These are phyloP conservation scores for Xiphias gladius DNA, from an alignment of 2,113 vertebrate genomes.

Conservation along the genomic window DNA sequence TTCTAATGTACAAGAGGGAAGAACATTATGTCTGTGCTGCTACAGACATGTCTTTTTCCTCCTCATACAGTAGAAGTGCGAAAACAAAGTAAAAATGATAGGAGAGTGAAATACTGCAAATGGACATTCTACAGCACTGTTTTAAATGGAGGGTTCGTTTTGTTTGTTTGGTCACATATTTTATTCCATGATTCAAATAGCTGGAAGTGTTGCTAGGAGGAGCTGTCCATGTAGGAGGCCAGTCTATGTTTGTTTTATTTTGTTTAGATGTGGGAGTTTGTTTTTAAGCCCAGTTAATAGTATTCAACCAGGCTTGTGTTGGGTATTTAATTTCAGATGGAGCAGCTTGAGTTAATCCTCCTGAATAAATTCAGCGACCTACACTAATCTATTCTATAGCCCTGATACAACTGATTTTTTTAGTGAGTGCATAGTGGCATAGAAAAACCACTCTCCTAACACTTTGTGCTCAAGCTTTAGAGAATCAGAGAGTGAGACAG, in stretches of 20 bases:
- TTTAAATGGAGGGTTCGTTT: not conserved
- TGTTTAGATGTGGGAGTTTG: not conserved
- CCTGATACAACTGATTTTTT: not conserved
- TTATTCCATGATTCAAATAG: not conserved
- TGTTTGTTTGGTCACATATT: not conserved
- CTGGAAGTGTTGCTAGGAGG: not conserved
- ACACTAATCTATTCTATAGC: not conserved
- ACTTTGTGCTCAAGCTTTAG: not conserved
- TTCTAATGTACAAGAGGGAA: slow-evolving; percentile 20
- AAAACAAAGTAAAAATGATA: not conserved
- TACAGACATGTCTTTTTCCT: not conserved
- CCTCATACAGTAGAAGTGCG: not conserved
- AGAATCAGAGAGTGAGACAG: slow-evolving; percentile 10
- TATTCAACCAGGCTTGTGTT: not conserved
- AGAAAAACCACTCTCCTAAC: slow-evolving; percentile 4
- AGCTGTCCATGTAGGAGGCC: not conserved
- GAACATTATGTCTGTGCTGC: slow-evolving; percentile 51
- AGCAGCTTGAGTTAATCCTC: not conserved
- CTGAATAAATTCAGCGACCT: not conserved
- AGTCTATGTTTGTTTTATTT: not conserved
- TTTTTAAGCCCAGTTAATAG: not conserved
- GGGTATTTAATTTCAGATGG: not conserved
- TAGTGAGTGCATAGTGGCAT: not conserved
- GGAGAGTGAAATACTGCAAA: not conserved
- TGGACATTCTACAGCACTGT: not conserved